Evolutionary conservation across 2,888 invertebrate species (phyloP), one percentile per base, ranked within the genome.

Genomic region (Rutpela maculata): DNA sequence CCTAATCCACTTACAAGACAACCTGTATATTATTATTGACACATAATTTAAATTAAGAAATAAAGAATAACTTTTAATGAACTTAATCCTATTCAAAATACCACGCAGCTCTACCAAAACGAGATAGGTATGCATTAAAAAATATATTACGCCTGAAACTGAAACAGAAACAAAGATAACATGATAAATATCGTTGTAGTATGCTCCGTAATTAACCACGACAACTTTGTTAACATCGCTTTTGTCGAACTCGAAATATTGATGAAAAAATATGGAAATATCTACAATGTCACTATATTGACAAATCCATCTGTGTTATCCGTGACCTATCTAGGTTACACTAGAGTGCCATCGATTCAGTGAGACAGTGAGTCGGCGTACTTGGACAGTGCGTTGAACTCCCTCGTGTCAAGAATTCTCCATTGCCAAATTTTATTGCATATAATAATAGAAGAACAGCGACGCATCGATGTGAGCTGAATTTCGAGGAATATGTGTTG

Each of bases 321-420:
- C 50, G 43, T 43, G 50, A 50, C 50, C 50, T 50, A 50, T 50
- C 50, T 50, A 50, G 50, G 43, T 43, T 43, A 43, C 43, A 50
- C n/a, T 50, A 50, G 50, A 50, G n/a, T 15, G n/a, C n/a, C 15
- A 50, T 50, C 50, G 50, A 50, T 50, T 50, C 50, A 7, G n/a
- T 50, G 50, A 50, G 50, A 50, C 50, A 50, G 50, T 17, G 50
- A 50, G 50, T 50, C 50, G 50, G 50, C 50, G 50, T 50, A 50
- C 50, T 50, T 50, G 50, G 50, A n/a, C 50, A 50, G 50, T 50
- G 50, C 50, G 50, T 50, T 50, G 50, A 50, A 50, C 50, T 50
- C 50, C 50, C 6, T 7, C 15, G 50, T 15, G n/a, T 50, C n/a
- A 50, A 6, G 50, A 50, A 50, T 50, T 50, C 7, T 50, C 50